Conservation (phyloP, 2,888 invertebrate genomes). For the Aproaerema taeniolella region DNA sequence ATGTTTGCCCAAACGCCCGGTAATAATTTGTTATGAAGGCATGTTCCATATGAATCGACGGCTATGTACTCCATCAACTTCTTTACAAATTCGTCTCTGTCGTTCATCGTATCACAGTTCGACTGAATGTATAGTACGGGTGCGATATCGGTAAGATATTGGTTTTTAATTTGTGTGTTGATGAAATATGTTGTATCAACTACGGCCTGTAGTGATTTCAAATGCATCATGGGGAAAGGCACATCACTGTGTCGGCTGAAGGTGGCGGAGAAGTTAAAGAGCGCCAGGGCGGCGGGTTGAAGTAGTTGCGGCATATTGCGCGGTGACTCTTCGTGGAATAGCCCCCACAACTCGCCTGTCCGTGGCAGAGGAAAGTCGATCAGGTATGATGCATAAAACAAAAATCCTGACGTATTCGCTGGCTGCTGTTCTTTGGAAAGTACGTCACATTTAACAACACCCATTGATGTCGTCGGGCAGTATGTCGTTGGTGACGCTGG, state of each 20-base stretch:
- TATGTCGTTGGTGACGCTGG: no score
- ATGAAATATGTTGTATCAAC: slow-evolving; percentile 74
- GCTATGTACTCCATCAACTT: slow-evolving; percentile 84
- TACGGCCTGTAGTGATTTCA: slow-evolving; percentile 76
- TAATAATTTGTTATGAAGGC: slow-evolving; percentile 85
- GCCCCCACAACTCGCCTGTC: slow-evolving; percentile 81
- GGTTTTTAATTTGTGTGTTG: slow-evolving; percentile 74
- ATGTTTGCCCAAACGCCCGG: no score
- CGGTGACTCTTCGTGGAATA: slow-evolving; percentile 92
- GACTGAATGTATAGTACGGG: slow-evolving; percentile 76
- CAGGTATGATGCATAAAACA: slow-evolving; percentile 81
- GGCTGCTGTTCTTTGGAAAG: no score
- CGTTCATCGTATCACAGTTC: slow-evolving; percentile 88
- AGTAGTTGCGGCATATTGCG: slow-evolving; percentile 83
- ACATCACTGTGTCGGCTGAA: slow-evolving; percentile 86
- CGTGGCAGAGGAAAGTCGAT: slow-evolving; percentile 87
- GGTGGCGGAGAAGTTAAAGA: slow-evolving; percentile 89
- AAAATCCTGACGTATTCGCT: no score
- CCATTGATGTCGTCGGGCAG: no score
- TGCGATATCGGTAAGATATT: slow-evolving; percentile 77
- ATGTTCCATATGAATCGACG: slow-evolving; percentile 88
- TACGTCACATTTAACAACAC: no score
- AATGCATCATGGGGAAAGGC: slow-evolving; percentile 83
- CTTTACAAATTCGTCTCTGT: slow-evolving; percentile 84
- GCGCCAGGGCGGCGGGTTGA: slow-evolving; percentile 75